Evolutionary conservation across 2,888 invertebrate species (phyloP).

Genomic region (Mylabris sibirica): DNA sequence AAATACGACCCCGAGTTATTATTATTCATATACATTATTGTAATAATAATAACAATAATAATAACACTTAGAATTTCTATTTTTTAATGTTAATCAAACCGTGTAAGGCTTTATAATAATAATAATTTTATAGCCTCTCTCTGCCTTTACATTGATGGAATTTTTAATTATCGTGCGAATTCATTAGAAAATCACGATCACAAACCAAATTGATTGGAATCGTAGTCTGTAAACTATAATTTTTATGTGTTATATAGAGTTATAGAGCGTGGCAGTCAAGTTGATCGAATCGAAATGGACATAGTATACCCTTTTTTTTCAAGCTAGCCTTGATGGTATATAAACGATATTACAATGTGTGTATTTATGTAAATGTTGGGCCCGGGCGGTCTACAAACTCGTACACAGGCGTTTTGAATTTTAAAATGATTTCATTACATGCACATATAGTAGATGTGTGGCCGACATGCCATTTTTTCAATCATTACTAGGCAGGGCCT

Average conservation of each 20-base stretch:
- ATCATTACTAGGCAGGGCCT: background rate
- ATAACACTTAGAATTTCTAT: background rate
- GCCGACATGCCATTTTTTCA: background rate
- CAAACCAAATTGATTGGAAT: background rate
- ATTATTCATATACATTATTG: conserved; percentile 6
- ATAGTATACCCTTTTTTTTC: background rate
- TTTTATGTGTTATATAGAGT: background rate
- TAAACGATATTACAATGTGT: background rate
- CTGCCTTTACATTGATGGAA: background rate
- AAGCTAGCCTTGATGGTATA: background rate
- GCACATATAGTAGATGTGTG: background rate
- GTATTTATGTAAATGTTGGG: background rate
- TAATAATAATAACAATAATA: conserved; percentile 9
- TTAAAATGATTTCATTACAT: background rate
- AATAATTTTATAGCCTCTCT: background rate
- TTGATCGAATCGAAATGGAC: background rate
- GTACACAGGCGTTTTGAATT: background rate
- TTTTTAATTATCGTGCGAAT: background rate
- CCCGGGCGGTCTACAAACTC: background rate
- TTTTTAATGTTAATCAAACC: background rate
- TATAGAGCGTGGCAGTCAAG: conserved; percentile 4
- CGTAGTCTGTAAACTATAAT: no score
- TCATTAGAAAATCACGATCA: background rate
- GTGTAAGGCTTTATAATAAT: background rate
- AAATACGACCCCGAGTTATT: background rate